A percentile compares a stretch with the other conserved stretches of the same genome.
phyloP scores from a whole-genome alignment of 2,888 invertebrate genomes.

The Trilocha varians region DNA sequence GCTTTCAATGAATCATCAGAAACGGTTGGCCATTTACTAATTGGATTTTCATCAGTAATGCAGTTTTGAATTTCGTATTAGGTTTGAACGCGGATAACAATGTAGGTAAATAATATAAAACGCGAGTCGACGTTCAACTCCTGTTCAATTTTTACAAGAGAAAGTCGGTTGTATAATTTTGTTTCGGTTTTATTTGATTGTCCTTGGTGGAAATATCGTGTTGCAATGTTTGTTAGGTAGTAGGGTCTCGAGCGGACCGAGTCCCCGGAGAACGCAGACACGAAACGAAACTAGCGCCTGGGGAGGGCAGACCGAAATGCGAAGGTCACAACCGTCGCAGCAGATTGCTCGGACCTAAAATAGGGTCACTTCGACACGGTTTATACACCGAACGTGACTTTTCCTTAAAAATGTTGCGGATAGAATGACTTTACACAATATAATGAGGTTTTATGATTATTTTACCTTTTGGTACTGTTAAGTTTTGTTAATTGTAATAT shows the following conservation, averaged over 20 bases:
- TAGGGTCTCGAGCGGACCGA: conserved; percentile 40
- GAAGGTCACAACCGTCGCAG: conserved; percentile 50
- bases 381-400: conserved; percentile 55
- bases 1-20: conserved; percentile 23
- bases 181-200: conserved; percentile 39
- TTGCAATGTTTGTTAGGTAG: conserved; percentile 42
- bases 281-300: conserved; percentile 41
- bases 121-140: background rate
- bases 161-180: conserved; percentile 31
- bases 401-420: conserved; percentile 45
- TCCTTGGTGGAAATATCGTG: conserved; percentile 41
- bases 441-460: background rate
- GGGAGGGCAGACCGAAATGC: conserved; percentile 50
- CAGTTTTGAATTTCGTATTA: conserved; percentile 26
- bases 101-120: conserved; percentile 11
- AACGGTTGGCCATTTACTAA: conserved; percentile 18
- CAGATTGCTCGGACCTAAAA: conserved; percentile 57
- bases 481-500: too few species aligned
- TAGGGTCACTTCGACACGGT: conserved; percentile 54
- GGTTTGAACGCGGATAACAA: conserved; percentile 12
- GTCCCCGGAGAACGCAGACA: conserved; percentile 49
- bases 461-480: too few species aligned
- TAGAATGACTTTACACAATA: background rate
- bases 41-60: conserved; percentile 33
- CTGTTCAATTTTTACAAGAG: conserved; percentile 26